Conservation (phyloP, 1,140 invertebrate species). For the Pollicipes pollicipes region DNA sequence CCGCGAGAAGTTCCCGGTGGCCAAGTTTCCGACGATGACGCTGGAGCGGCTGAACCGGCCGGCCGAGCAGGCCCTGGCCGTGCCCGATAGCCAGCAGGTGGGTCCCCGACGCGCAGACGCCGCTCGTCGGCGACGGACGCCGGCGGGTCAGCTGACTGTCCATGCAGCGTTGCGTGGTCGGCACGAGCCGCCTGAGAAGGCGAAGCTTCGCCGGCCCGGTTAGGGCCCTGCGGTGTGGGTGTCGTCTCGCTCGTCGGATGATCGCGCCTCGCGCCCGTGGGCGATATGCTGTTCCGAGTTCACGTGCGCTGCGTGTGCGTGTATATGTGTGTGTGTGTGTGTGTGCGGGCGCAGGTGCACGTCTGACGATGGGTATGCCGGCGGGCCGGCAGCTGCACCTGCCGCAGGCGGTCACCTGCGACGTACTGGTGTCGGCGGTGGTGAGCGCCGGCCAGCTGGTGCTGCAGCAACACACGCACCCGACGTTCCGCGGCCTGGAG, state of each 20-base stretch:
- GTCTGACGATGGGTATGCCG: too few relatives aligned
- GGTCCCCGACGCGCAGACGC: too few relatives aligned
- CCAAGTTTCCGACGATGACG: constrained; percentile 55
- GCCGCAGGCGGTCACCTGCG: constrained; percentile 78
- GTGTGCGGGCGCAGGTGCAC: too few relatives aligned
- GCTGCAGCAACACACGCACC: constrained; percentile 82
- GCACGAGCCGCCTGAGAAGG: too few relatives aligned
- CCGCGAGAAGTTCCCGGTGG: constrained; percentile 57
- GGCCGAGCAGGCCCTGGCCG: not conserved
- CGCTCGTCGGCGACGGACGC: too few relatives aligned
- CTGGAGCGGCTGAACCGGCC: constrained; percentile 47
- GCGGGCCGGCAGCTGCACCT: constrained; percentile 57
- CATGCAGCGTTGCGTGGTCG: not conserved
- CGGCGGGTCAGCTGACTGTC: not conserved
- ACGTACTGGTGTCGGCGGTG: constrained; percentile 68
- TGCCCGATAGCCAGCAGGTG: constrained; percentile 5
- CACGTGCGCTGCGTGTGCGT: too few relatives aligned
- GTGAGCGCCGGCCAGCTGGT: constrained; percentile 72
- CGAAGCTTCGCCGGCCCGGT: too few relatives aligned
- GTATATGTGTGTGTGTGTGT: too few relatives aligned
- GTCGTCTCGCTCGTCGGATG: too few relatives aligned
- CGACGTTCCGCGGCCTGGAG: constrained; percentile 61
- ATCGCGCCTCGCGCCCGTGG: too few relatives aligned
- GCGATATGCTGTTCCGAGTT: too few relatives aligned
- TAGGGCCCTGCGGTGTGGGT: too few relatives aligned